These are phyloP conservation scores for Caenorhabditis japonica DNA, from an alignment of 2,888 invertebrate genomes.

Conservation along the genomic window DNA sequence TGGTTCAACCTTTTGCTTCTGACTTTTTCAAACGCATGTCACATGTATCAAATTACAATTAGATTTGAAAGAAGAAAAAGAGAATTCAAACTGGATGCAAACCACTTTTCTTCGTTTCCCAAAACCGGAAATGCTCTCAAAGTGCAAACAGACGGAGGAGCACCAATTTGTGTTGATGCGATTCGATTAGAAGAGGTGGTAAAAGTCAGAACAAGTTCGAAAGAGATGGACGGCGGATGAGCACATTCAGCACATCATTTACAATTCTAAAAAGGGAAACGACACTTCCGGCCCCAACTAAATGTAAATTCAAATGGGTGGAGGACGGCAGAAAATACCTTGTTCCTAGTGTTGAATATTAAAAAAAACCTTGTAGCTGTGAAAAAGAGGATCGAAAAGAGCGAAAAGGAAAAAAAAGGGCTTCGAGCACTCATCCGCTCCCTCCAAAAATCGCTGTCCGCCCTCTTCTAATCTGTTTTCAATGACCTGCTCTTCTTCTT, in stretches of 20 bases:
- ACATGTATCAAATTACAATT: conserved; percentile 39
- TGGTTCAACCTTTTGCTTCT: too few species aligned
- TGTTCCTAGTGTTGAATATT: neutral
- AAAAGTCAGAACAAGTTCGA: conserved; percentile 25
- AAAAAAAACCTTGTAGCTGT: too few species aligned
- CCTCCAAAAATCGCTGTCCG: conserved; percentile 42
- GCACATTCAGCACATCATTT: conserved; percentile 35
- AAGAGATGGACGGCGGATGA: neutral
- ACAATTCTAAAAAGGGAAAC: conserved; percentile 52
- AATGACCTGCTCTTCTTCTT: conserved; percentile 27
- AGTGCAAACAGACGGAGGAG: conserved; percentile 38
- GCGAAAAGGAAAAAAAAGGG: neutral
- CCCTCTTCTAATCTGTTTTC: conserved; percentile 46
- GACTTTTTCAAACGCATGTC: too few species aligned
- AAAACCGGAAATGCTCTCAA: conserved; percentile 37
- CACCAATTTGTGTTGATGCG: conserved; percentile 32
- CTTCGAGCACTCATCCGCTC: conserved; percentile 33
- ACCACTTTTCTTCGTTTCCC: neutral
- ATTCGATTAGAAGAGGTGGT: conserved; percentile 37
- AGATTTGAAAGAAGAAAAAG: conserved; percentile 13
- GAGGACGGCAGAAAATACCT: too few species aligned
- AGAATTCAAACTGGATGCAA: neutral
- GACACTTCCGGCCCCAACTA: conserved; percentile 35
- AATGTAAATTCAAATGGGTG: conserved; percentile 50
- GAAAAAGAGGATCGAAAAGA: conserved; percentile 1